Conservation (phyloP, 1,140 invertebrate species). For the Luehdorfia chinensis region DNA sequence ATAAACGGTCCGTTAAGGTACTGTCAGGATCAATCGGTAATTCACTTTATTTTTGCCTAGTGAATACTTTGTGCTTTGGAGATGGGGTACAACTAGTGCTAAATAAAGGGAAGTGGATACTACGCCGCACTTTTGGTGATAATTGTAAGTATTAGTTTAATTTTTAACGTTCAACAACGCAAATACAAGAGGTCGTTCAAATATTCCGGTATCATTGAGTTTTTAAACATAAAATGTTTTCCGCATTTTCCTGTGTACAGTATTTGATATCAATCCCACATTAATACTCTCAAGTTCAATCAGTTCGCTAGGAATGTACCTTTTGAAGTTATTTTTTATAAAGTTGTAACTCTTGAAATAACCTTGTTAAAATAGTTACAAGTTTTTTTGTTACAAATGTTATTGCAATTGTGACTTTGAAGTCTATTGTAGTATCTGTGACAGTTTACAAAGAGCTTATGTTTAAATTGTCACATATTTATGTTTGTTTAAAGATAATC, state of each 20-base stretch:
- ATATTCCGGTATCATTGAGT: background rate
- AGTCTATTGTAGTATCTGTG: background rate
- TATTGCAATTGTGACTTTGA: background rate
- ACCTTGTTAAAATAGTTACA: slow-evolving; percentile 14
- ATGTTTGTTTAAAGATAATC: slow-evolving; percentile 13
- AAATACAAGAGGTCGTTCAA: background rate
- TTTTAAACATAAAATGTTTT: background rate
- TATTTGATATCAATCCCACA: background rate
- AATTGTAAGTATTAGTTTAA: slow-evolving; percentile 33
- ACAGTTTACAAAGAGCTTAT: background rate
- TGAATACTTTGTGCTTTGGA: slow-evolving; percentile 44
- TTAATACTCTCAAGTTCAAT: slow-evolving; percentile 10
- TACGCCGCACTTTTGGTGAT: slow-evolving; percentile 8
- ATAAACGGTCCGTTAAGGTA: slow-evolving; percentile 26
- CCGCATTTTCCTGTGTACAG: background rate
- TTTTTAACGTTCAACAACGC: slow-evolving; percentile 10
- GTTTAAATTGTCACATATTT: slow-evolving; percentile 6
- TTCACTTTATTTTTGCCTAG: slow-evolving; percentile 41
- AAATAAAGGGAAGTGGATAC: slow-evolving; percentile 30
- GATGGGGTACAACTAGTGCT: slow-evolving; percentile 37
- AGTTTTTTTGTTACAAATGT: slow-evolving; percentile 3
- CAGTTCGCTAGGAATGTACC: slow-evolving; percentile 1
- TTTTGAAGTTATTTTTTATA: slow-evolving; percentile 8
- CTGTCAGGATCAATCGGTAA: slow-evolving; percentile 42
- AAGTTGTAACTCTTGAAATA: slow-evolving; percentile 4